Evolutionary conservation across 2,797 vertebrate species (phyloP), one percentile per base, ranked within the genome.

Genomic region (Melanotaenia parkinsoni): DNA sequence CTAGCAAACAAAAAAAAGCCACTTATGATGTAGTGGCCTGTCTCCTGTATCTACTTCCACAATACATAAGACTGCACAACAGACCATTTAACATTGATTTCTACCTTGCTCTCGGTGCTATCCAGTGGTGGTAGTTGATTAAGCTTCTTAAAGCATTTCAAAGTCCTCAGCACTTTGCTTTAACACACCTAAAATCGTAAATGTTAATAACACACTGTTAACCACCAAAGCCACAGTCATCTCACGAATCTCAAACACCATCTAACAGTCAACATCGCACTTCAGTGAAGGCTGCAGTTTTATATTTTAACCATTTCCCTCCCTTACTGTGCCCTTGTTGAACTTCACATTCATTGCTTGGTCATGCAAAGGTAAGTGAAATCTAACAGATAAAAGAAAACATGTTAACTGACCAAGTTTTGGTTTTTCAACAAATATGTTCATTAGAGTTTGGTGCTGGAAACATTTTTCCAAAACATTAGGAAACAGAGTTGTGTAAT

Each of bases 81-180:
- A 61, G 51, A 56, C 65, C 65, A 75, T 63, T 72, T 58, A 28
- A 58, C 47, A 81, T 74, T 74, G 81, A 81, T 86, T 83, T 74
- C 68, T 20, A 37, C 67, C 63, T 63, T 28, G 65, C 58, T 79
- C 72, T 68, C 77, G 58, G n/a, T 74, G 53, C 50, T 63, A 54
- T 57, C 37, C 56, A 13, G 50, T 28, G 66, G 30, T 65, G 67
- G 79, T 59, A 22, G 54, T 58, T 80, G 75, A 79, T 76, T 56
- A 71, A 67, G 56, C 68, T 77, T 73, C 47, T 79, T 18, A n/a
- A 67, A 77, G 63, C 70, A 63, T 60, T 79, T 79, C 53, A 72
- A 64, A 7, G 50, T 70, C 72, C n/a, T 76, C 63, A 38, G 64
- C 75, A 74, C 14, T 76, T 76, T 74, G 33, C 51, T 79, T 68